Evolutionary conservation across 2,888 invertebrate species (phyloP).

Genomic region (Sesamia inferens): DNA sequence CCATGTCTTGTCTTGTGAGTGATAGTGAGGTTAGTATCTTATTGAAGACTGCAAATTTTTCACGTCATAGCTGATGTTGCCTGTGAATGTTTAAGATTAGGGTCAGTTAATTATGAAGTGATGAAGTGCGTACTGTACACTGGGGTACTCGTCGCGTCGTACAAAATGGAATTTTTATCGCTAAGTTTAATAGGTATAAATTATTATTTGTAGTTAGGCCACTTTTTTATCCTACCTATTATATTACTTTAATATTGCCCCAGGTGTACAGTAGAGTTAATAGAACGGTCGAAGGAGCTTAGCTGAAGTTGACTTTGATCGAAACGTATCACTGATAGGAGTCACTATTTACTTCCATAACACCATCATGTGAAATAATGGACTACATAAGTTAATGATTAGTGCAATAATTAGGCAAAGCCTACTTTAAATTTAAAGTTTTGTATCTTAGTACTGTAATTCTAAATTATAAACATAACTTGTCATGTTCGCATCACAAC

Average conservation of each 20-base stretch:
- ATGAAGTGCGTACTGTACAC: constrained; percentile 69
- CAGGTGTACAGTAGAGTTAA: constrained; percentile 69
- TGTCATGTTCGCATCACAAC: constrained; percentile 67
- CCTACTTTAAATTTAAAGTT: constrained; percentile 84
- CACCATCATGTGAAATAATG: constrained; percentile 82
- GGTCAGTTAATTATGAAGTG: constrained; percentile 70
- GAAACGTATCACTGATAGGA: constrained; percentile 54
- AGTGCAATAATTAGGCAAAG: constrained; percentile 90
- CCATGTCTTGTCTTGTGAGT: constrained; percentile 84
- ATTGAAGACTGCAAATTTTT: constrained; percentile 88
- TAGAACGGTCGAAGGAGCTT: constrained; percentile 62
- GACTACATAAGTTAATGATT: constrained; percentile 83
- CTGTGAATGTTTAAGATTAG: constrained; percentile 80
- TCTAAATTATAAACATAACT: constrained; percentile 75
- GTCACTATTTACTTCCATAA: constrained; percentile 80
- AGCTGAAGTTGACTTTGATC: constrained; percentile 62
- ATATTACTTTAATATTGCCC: constrained; percentile 48
- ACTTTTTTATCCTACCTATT: constrained; percentile 50
- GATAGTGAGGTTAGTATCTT: constrained; percentile 82
- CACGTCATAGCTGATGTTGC: constrained; percentile 83
- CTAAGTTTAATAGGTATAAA: constrained; percentile 56
- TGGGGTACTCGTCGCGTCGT: constrained; percentile 60
- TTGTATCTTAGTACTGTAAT: constrained; percentile 86
- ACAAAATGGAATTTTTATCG: constrained; percentile 57
- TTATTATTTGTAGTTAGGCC: constrained; percentile 61